Base-by-base conservation (phyloP, 2,888 invertebrate species). In the Halocaridina rubra region DNA sequence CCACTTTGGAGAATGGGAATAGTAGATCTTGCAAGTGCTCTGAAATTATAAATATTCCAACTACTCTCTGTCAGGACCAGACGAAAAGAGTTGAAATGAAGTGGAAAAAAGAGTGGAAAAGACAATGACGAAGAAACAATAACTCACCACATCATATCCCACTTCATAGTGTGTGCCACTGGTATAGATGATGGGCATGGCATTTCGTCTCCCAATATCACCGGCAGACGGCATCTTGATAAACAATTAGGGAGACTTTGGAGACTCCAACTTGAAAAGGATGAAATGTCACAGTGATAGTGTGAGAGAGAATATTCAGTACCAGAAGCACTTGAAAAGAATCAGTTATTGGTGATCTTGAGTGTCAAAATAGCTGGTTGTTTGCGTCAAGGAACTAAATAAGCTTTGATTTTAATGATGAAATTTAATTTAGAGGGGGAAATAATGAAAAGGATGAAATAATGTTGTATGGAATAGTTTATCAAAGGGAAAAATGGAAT, bases 131-230 rank as follows among this genome's bases (percentile, higher is more conserved):
- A 27, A 2, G 29, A 24, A 27, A 67, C 72, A 16, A n/a, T n/a
- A 88, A 92, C 95, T 94, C 92, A 97, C 97, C 92, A 96, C 94
- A 92, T 96, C 96, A 90, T 93, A 96, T 86, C 97, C 97, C 78
- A 97, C 95, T 90, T 96, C 96, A 90, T 96, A 96, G 91, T 96
- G 95, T 0, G 94, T 95, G 79, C 97, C 97, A 88, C 93, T 92
- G 0, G 95, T 94, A 90, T 95, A 94, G 75, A 97, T 91, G 24
- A 96, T 93, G 0, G 96, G 96, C 82, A 97, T 94, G 7, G 93
- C 93, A 88, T 94, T 93, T 82, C 95, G 91, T 86, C 94, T 90
- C 3, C 91, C 91, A 81, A 91, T 90, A 76, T 89, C 90, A 4
- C 39, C 53, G 32, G 59, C 59, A 0, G 78, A 71, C 46, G 67